Percentiles rank a stretch among this genome's conserved stretches.
Evolutionary conservation across 2,113 vertebrate genomes (phyloP).

Genomic region (Silurus glanis): DNA sequence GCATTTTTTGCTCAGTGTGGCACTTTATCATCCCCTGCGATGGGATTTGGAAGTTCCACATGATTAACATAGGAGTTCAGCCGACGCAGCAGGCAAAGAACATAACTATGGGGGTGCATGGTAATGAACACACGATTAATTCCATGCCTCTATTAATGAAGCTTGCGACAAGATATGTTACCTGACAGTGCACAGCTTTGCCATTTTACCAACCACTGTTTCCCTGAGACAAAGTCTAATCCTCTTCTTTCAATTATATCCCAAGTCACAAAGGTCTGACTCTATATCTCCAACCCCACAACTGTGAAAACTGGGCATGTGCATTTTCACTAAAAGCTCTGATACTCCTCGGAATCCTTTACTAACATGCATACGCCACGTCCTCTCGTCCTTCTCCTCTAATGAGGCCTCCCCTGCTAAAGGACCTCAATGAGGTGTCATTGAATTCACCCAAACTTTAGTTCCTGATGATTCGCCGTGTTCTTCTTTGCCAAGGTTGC

Average conservation of each 20-base stretch:
- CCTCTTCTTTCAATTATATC: constrained; percentile 22
- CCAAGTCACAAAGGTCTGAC: background rate
- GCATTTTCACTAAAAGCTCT: background rate
- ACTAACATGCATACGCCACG: background rate
- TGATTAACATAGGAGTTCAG: constrained; percentile 31
- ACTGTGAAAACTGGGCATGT: background rate
- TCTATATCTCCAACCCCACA: background rate
- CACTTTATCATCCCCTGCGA: background rate
- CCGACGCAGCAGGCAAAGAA: background rate
- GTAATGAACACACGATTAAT: constrained; percentile 28
- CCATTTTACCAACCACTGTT: constrained; percentile 13
- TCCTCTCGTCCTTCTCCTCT: constrained; percentile 55
- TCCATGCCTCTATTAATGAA: constrained; percentile 44
- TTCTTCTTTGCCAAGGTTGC: constrained; percentile 63
- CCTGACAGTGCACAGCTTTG: background rate
- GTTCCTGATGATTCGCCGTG: constrained; percentile 57
- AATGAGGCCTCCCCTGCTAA: constrained; percentile 46
- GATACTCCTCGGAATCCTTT: background rate
- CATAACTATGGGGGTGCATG: background rate
- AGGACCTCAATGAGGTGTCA: constrained; percentile 50
- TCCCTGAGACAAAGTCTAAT: background rate
- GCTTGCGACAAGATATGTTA: constrained; percentile 28
- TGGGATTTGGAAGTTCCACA: background rate
- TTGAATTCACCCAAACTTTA: constrained; percentile 56
- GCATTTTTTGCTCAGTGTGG: background rate